Evolutionary conservation across 2,113 vertebrate genomes (phyloP).

Genomic region (Jacana jacana): DNA sequence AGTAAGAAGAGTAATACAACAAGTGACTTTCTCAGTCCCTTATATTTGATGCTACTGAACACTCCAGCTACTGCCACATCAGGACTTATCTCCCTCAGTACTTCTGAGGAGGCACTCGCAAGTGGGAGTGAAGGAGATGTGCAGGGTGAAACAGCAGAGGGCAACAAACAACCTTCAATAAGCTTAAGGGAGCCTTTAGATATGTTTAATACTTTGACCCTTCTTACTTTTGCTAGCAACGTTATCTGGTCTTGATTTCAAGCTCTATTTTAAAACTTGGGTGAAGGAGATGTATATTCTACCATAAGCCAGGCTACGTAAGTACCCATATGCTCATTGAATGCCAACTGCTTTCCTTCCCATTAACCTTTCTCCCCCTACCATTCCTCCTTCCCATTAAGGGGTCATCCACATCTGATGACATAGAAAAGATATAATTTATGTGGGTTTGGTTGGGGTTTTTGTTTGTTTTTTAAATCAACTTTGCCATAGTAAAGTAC

Average conservation of each 20-base stretch:
- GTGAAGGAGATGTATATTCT: rapidly evolving
- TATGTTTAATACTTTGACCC: rapidly evolving
- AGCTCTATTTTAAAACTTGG: no score
- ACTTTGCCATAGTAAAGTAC: background rate
- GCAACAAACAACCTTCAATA: conserved; percentile 51
- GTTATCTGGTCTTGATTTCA: background rate
- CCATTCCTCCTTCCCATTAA: background rate
- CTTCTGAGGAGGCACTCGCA: rapidly evolving
- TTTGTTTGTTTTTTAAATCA: background rate
- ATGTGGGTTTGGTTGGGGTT: background rate
- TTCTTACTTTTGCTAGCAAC: background rate
- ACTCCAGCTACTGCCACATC: rapidly evolving
- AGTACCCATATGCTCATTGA: rapidly evolving
- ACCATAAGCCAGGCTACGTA: background rate
- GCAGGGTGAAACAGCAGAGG: conserved; percentile 61
- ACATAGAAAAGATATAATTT: background rate
- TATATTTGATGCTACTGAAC: background rate
- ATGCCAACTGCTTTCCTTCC: background rate
- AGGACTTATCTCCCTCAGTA: rapidly evolving
- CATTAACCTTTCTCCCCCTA: no score
- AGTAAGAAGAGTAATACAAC: background rate
- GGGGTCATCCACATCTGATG: rapidly evolving
- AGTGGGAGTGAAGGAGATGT: background rate
- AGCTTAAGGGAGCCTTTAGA: background rate
- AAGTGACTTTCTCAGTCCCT: rapidly evolving